Conservation (phyloP, 2,113 vertebrate species). For the Enhydra lutris region DNA sequence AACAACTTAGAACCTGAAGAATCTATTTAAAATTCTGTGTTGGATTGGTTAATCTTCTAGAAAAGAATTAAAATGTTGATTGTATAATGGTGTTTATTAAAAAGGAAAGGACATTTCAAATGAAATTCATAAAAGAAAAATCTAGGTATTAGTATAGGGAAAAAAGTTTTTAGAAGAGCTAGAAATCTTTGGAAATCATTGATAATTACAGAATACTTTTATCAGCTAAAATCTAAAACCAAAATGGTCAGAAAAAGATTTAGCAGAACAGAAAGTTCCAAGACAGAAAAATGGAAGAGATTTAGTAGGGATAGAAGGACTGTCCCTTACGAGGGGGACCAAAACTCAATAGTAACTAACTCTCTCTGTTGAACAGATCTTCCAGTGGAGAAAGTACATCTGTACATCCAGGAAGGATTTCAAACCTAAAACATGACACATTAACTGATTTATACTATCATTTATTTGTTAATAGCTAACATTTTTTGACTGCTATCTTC, state of each 20-base stretch:
- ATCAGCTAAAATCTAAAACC: not conserved
- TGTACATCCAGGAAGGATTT: not conserved
- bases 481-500: not conserved
- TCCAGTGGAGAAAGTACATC: not conserved
- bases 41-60: not conserved
- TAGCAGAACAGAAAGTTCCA: not conserved
- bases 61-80: not conserved
- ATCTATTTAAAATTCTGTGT: not conserved
- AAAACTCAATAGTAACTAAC: not conserved
- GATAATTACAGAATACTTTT: not conserved
- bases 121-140: not conserved
- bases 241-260: not conserved
- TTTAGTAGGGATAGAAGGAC: not conserved
- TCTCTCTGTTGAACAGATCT: not conserved
- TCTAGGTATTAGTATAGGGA: not conserved
- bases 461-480: not conserved
- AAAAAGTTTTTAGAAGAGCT: not conserved
- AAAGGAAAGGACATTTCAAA: not conserved
- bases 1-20: not conserved
- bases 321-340: not conserved
- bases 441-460: not conserved
- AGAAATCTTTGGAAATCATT: not conserved
- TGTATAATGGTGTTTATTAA: not conserved
- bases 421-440: not conserved
- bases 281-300: not conserved